Conservation (phyloP, 2,113 vertebrate genomes). For the Sclerurus mexicanus region DNA sequence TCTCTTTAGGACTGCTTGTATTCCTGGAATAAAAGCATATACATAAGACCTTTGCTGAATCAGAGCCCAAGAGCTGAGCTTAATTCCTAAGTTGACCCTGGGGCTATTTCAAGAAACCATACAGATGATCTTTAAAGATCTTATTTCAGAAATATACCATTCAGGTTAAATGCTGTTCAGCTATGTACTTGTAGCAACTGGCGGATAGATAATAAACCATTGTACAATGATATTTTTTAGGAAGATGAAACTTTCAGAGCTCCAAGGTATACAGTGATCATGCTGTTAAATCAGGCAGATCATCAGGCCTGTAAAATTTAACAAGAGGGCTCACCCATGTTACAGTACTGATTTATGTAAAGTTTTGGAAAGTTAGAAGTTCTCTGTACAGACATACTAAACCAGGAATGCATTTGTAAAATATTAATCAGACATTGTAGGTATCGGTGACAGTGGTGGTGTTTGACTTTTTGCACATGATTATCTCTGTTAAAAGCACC, state of each 20-base stretch:
- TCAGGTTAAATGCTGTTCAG: not conserved
- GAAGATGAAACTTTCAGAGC: not conserved
- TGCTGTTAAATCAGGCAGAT: not conserved
- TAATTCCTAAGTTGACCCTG: conserved; percentile 20
- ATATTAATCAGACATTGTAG: not conserved
- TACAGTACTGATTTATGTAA: not conserved
- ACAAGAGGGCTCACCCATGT: not conserved
- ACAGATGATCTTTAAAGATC: not conserved
- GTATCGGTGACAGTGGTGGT: not conserved
- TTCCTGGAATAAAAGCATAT: not conserved
- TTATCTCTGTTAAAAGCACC: not conserved
- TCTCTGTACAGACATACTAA: not conserved
- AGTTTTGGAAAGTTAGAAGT: not conserved
- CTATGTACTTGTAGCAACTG: not conserved
- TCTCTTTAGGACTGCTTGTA: not conserved
- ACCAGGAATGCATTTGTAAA: not conserved
- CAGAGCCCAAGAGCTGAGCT: not conserved
- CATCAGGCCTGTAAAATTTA: not conserved
- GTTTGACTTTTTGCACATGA: not conserved
- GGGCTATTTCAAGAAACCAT: not conserved
- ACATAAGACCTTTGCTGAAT: not conserved
- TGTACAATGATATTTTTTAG: not conserved
- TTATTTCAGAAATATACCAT: not conserved
- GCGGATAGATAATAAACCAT: not conserved
- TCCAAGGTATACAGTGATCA: not conserved